Percentiles rank a stretch among this genome's conserved stretches.
Conservation (phyloP, 1,140 invertebrate genomes). For the Drosophila oshimai region DNA sequence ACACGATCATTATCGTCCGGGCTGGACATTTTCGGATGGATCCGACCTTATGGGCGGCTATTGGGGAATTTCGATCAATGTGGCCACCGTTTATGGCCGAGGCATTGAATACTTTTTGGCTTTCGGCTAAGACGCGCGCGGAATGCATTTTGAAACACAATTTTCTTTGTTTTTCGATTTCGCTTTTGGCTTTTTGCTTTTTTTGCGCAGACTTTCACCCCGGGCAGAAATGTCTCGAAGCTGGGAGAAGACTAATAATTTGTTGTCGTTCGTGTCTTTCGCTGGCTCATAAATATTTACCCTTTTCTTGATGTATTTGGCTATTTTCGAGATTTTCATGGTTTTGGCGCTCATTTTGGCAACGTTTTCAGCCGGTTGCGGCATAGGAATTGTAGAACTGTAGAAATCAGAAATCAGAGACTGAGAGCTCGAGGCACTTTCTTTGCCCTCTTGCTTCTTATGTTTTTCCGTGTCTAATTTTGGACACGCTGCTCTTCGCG, state of each 20-base stretch:
- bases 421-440: conserved; percentile 5
- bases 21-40: conserved; percentile 23
- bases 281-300: conserved; percentile 57
- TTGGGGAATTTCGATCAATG: conserved; percentile 8
- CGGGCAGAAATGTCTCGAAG: conserved; percentile 1
- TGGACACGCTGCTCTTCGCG: conserved; percentile 37
- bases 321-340: conserved; percentile 80
- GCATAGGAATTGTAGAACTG: conserved; percentile 6
- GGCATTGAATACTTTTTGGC: conserved; percentile 68
- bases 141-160: conserved; percentile 33
- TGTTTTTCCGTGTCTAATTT: conserved; percentile 62
- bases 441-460: conserved; percentile 11
- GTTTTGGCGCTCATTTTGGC: conserved; percentile 78
- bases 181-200: conserved; percentile 9
- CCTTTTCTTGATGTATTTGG: conserved; percentile 82
- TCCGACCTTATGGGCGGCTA: conserved; percentile 20
- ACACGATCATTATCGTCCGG: conserved; percentile 26
- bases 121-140: conserved; percentile 37
- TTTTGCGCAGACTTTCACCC: conserved; percentile 60
- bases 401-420: not conserved
- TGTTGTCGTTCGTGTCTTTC: not conserved
- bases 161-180: conserved; percentile 23
- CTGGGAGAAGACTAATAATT: conserved; percentile 34
- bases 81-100: conserved; percentile 59
- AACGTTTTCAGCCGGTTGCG: conserved; percentile 10